phyloP scores from a whole-genome alignment of 1,140 invertebrate genomes.

The Potamilus streckersoni region DNA sequence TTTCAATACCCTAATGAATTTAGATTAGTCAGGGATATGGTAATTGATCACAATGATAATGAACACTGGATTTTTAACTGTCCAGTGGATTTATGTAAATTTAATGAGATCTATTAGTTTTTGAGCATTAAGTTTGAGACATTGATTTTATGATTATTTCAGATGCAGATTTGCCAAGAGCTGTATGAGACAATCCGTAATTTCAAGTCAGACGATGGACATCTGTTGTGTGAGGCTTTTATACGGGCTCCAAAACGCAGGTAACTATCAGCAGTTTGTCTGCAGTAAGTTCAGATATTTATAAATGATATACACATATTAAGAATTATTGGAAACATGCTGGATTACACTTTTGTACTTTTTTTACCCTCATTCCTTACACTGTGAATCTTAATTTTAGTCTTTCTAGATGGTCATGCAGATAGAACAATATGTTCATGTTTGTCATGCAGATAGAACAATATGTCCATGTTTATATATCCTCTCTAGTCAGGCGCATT shows the following conservation, averaged over 20 bases:
- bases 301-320: neutral
- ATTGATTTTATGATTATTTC: conserved; percentile 16
- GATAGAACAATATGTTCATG: neutral
- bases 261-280: conserved; percentile 36
- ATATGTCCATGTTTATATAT: neutral
- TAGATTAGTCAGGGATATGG: neutral
- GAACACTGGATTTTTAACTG: neutral
- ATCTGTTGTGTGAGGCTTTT: conserved; percentile 91
- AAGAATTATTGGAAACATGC: neutral
- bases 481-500: neutral
- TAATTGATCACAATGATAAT: neutral
- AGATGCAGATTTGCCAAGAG: conserved; percentile 87
- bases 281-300: neutral
- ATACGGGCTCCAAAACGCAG: conserved; percentile 92
- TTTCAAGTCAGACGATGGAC: conserved; percentile 92
- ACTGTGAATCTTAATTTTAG: neutral
- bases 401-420: neutral
- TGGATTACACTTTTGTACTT: neutral
- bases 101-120: neutral
- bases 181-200: conserved; percentile 91
- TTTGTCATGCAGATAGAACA: neutral
- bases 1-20: neutral
- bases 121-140: neutral
- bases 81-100: neutral
- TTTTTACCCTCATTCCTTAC: neutral